Conservation (phyloP, 2,797 vertebrate species). For the Spizella passerina region DNA sequence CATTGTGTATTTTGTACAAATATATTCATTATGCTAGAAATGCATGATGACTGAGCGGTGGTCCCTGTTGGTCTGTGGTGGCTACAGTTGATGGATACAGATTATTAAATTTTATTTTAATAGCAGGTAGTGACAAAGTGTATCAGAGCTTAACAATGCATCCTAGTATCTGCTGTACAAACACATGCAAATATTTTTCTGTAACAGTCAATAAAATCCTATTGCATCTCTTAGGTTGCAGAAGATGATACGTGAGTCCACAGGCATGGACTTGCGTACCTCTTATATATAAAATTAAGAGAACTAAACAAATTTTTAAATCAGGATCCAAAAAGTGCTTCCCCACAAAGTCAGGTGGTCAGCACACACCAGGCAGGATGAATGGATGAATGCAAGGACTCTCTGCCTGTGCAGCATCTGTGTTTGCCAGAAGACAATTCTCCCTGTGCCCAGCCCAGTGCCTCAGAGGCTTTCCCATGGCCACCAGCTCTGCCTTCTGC, state of each 20-base stretch:
- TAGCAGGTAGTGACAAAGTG: constrained; percentile 9
- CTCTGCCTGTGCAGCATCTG: rapidly evolving
- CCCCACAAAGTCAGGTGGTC: neutral
- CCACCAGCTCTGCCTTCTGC: neutral
- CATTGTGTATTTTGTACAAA: constrained; percentile 20
- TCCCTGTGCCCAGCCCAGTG: neutral
- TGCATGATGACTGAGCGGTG: neutral
- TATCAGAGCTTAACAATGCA: neutral
- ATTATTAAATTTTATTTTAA: constrained; percentile 48
- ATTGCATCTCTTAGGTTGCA: neutral
- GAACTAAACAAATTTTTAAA: neutral
- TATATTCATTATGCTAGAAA: neutral
- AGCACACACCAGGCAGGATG: rapidly evolving
- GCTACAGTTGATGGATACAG: constrained; percentile 23
- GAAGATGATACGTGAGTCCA: neutral
- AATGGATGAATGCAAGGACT: rapidly evolving
- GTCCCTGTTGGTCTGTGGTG: neutral
- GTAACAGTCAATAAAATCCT: neutral
- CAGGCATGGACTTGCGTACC: neutral
- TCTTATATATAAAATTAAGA: neutral
- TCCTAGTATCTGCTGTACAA: neutral
- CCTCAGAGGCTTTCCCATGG: neutral
- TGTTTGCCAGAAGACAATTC: neutral
- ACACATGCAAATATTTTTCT: neutral
- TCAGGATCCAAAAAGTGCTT: neutral